Conservation (phyloP, 2,797 vertebrate species). For the Psittacula derbiana region DNA sequence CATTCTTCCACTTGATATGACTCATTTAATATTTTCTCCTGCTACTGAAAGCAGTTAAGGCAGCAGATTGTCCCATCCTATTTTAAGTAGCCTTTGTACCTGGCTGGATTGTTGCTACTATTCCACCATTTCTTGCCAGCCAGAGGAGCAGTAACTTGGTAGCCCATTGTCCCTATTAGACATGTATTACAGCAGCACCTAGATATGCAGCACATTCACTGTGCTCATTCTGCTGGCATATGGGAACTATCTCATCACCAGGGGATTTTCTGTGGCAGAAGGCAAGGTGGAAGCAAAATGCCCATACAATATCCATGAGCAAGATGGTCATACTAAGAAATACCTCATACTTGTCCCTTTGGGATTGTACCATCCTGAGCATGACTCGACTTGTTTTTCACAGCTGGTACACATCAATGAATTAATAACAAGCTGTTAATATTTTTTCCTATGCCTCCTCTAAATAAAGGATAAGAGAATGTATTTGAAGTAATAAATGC, state of each 20-base stretch:
- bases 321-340: neutral
- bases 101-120: neutral
- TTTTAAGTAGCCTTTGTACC: neutral
- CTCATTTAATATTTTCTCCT: neutral
- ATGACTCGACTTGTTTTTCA: neutral
- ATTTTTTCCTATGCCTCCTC: neutral
- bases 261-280: neutral
- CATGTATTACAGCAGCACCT: fast-evolving
- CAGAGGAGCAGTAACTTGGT: neutral
- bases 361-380: neutral
- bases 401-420: neutral
- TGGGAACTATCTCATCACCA: neutral
- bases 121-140: neutral
- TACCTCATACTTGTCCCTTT: neutral
- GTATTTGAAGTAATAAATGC: neutral
- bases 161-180: neutral
- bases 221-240: neutral
- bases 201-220: neutral
- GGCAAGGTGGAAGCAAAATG: neutral
- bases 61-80: neutral
- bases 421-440: neutral
- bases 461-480: neutral
- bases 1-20: neutral
- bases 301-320: neutral
- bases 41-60: neutral